Percentiles rank a stretch among this genome's conserved stretches.
Evolutionary conservation across 2,888 invertebrate species (phyloP).

Genomic region (Apamea crenata): DNA sequence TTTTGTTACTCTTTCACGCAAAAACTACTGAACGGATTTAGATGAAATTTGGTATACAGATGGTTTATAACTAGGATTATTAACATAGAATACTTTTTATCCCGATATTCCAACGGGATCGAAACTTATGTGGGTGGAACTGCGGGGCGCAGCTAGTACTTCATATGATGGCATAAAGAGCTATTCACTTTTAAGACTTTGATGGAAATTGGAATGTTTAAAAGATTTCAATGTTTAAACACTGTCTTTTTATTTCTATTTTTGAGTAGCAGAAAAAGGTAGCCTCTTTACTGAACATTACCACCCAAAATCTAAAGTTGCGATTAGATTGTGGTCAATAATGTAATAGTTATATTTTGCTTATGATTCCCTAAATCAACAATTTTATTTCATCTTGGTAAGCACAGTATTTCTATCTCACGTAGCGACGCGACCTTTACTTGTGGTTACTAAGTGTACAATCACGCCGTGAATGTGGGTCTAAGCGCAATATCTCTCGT

Average conservation of each 20-base stretch:
- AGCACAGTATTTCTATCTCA: neutral
- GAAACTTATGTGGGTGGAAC: no score
- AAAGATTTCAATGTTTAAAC: neutral
- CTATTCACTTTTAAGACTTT: neutral
- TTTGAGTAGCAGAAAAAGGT: neutral
- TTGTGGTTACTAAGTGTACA: neutral
- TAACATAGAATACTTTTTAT: no score
- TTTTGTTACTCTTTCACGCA: no score
- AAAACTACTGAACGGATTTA: no score
- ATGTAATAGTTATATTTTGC: neutral
- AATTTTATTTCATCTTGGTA: neutral
- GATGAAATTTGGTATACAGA: no score
- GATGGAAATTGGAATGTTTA: neutral
- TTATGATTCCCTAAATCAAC: neutral
- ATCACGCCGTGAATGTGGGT: neutral
- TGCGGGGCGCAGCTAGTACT: neutral
- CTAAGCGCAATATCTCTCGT: neutral
- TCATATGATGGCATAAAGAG: slow-evolving; percentile 1
- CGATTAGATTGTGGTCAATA: neutral
- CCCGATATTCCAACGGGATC: no score
- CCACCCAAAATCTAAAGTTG: neutral
- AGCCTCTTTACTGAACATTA: neutral
- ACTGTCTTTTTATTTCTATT: neutral
- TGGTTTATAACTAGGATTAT: no score
- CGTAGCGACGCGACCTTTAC: neutral